These are phyloP conservation scores for Scalopus aquaticus DNA, from an alignment of 2,113 vertebrate genomes.

Conservation along the genomic window DNA sequence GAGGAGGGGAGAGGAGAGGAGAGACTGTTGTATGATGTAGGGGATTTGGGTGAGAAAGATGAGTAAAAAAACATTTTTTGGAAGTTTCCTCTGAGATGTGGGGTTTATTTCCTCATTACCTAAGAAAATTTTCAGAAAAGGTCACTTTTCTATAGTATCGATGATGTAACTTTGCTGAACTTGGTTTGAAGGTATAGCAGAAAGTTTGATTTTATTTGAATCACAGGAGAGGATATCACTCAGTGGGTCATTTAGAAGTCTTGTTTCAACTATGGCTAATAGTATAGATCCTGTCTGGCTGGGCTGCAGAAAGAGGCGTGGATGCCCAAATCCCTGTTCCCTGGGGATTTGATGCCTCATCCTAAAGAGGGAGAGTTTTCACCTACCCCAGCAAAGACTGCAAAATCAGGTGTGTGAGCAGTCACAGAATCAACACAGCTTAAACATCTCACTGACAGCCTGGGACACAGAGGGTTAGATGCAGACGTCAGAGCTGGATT, in stretches of 20 bases:
- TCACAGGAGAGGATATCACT: background rate
- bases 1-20: background rate
- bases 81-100: background rate
- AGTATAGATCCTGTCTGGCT: background rate
- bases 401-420: background rate
- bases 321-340: background rate
- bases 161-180: background rate
- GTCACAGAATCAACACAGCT: background rate
- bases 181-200: background rate
- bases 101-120: background rate
- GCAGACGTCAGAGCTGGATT: background rate
- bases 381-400: background rate
- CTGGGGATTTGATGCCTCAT: background rate
- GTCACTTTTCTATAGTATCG: background rate
- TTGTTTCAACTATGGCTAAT: background rate
- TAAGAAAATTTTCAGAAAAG: conserved; percentile 4
- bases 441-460: background rate
- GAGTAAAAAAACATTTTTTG: background rate
- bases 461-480: background rate
- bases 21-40: background rate
- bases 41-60: background rate
- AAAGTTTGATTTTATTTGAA: background rate
- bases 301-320: too few relatives aligned
- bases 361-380: conserved; percentile 4
- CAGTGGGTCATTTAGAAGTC: background rate